Evolutionary conservation across 2,888 invertebrate species (phyloP).

Genomic region (Apomyelois bistriatella): DNA sequence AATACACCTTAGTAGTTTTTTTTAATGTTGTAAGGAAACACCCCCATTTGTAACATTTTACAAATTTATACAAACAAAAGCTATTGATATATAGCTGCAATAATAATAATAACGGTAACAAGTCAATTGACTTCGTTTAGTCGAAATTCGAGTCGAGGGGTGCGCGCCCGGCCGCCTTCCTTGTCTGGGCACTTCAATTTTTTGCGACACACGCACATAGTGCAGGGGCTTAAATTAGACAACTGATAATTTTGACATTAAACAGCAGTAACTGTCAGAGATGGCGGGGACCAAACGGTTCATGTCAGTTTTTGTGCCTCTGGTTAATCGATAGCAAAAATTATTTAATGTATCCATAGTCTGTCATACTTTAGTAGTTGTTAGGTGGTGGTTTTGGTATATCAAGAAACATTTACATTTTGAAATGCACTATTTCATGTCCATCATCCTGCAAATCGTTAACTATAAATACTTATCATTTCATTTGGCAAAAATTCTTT

Average conservation of each 20-base stretch:
- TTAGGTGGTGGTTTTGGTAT: too few species aligned
- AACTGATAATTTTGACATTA: constrained; percentile 76
- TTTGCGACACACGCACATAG: constrained; percentile 51
- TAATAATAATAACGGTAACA: constrained; percentile 61
- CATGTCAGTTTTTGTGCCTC: constrained; percentile 59
- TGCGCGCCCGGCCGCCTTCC: constrained; percentile 37
- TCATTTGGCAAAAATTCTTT: too few species aligned
- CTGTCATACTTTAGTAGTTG: too few species aligned
- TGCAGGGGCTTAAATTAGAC: constrained; percentile 64
- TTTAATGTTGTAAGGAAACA: not conserved
- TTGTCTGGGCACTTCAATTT: constrained; percentile 58
- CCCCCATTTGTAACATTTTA: not conserved
- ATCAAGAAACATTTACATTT: too few species aligned
- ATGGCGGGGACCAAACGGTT: constrained; percentile 56
- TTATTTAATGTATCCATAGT: not conserved
- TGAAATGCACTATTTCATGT: too few species aligned
- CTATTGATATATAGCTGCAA: constrained; percentile 32
- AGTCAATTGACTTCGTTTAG: constrained; percentile 64
- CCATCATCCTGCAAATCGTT: too few species aligned
- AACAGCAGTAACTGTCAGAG: constrained; percentile 69
- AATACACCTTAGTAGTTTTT: too few species aligned
- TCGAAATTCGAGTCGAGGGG: constrained; percentile 35
- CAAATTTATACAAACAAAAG: not conserved
- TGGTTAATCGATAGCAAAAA: constrained; percentile 52
- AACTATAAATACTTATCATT: too few species aligned